phyloP scores from a whole-genome alignment of 2,113 vertebrate species.

The Egretta garzetta region DNA sequence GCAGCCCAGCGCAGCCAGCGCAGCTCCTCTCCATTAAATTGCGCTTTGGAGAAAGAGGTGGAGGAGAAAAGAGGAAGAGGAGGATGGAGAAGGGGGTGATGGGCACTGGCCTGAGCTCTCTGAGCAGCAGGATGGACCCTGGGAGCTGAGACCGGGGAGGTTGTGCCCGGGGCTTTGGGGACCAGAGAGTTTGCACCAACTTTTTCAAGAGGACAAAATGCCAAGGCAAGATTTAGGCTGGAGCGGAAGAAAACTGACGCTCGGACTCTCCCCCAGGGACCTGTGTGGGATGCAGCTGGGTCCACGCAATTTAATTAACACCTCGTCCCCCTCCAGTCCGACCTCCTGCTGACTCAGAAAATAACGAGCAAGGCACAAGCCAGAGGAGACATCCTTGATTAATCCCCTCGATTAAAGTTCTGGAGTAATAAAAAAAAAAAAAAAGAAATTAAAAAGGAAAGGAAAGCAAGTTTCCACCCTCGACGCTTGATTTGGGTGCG shows the following conservation, averaged over 20 bases:
- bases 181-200: background rate
- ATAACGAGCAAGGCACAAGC: background rate
- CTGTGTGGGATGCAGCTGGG: accelerated
- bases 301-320: accelerated
- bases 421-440: background rate
- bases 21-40: accelerated
- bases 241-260: background rate
- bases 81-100: background rate
- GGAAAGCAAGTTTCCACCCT: background rate
- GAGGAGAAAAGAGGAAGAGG: background rate
- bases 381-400: background rate
- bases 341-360: background rate
- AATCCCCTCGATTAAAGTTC: background rate
- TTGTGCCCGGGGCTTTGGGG: accelerated
- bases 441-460: background rate
- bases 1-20: background rate
- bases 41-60: background rate
- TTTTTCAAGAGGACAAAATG: background rate
- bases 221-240: background rate
- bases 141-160: background rate
- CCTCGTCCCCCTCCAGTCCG: background rate
- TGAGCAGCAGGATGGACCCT: background rate
- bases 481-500: accelerated
- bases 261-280: accelerated
- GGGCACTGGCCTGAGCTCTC: background rate